These are phyloP conservation scores for Otocyon megalotis DNA, from an alignment of 2,113 vertebrate species.

Conservation along the genomic window DNA sequence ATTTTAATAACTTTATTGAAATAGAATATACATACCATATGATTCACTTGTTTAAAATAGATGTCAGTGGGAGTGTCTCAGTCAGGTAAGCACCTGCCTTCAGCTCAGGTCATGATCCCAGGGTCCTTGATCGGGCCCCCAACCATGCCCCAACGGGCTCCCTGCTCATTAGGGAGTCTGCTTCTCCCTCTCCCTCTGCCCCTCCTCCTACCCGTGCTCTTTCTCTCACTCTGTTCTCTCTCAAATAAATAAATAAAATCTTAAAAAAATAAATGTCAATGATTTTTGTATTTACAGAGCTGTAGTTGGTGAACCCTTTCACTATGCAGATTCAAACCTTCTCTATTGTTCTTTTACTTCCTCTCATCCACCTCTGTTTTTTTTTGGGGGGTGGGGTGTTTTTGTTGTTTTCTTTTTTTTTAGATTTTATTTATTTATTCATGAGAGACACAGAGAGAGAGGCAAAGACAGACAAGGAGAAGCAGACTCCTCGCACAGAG, in stretches of 20 bases:
- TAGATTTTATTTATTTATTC: too few relatives aligned
- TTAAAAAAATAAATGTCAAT: not conserved
- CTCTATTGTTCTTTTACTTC: not conserved
- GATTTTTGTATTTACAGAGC: not conserved
- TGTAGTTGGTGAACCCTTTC: not conserved
- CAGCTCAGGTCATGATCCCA: not conserved
- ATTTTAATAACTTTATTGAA: constrained; percentile 1
- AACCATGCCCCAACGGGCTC: not conserved
- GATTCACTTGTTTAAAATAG: not conserved
- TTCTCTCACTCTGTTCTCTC: not conserved
- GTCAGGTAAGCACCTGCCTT: not conserved
- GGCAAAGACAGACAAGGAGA: too few relatives aligned
- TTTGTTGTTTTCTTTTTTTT: too few relatives aligned
- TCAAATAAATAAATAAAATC: not conserved
- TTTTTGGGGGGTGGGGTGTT: not conserved
- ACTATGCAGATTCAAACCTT: not conserved
- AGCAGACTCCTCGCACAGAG: too few relatives aligned
- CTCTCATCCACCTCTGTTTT: not conserved
- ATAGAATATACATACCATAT: not conserved
- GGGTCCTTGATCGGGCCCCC: not conserved
- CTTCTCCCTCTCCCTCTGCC: not conserved
- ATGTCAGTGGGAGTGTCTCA: not conserved
- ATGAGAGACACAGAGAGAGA: too few relatives aligned
- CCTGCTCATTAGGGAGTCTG: not conserved
- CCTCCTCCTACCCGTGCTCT: not conserved